A percentile compares a stretch with the other conserved stretches of the same genome.
These are phyloP conservation scores for Tinamus guttatus DNA, from an alignment of 2,113 vertebrate species.

Conservation along the genomic window DNA sequence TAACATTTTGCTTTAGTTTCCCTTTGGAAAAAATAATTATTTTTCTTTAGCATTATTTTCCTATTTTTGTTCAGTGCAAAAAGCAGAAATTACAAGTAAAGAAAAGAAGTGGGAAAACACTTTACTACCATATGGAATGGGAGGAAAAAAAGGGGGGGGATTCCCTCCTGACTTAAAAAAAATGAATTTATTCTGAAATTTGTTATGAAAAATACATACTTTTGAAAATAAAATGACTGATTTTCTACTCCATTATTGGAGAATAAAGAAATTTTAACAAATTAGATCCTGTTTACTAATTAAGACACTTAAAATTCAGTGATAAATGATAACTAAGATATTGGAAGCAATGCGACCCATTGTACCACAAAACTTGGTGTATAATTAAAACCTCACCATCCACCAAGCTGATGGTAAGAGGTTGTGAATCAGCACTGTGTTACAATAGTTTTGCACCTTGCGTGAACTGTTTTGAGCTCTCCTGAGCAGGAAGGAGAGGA, in stretches of 20 bases:
- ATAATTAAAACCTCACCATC: neutral
- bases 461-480: neutral
- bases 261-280: neutral
- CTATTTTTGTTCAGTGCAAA: neutral
- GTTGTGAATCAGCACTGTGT: neutral
- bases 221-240: neutral
- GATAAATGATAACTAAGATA: neutral
- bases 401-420: neutral
- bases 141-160: neutral
- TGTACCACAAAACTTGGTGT: neutral
- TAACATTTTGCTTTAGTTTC: conserved; percentile 1
- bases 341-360: neutral
- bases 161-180: neutral
- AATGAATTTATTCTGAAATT: neutral
- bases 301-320: neutral
- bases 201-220: neutral
- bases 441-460: neutral
- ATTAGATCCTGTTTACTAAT: neutral
- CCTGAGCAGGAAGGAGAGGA: neutral
- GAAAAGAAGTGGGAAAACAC: neutral
- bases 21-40: neutral
- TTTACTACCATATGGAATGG: neutral
- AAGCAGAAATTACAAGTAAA: neutral
- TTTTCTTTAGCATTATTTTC: neutral
- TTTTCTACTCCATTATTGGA: neutral